These are phyloP conservation scores for Sisyra terminalis DNA, from an alignment of 2,888 invertebrate genomes.

Conservation along the genomic window DNA sequence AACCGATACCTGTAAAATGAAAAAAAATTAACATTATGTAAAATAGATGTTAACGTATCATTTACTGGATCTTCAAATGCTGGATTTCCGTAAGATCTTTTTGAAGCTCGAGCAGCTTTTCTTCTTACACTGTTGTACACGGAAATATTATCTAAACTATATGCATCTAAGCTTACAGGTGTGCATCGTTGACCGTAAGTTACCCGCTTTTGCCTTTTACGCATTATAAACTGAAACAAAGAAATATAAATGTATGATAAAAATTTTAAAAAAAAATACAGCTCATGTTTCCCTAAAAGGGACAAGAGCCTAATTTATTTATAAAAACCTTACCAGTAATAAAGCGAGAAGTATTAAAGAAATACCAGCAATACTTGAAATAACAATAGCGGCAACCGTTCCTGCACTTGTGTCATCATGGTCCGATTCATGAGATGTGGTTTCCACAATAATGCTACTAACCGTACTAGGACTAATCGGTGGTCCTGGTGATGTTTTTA, in stretches of 20 bases:
- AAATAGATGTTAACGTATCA: slow-evolving; percentile 8
- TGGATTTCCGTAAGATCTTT: slow-evolving; percentile 78
- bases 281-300: neutral
- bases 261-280: slow-evolving; percentile 12
- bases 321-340: slow-evolving; percentile 42
- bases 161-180: slow-evolving; percentile 75
- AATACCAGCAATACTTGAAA: slow-evolving; percentile 64
- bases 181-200: slow-evolving; percentile 76
- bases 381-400: slow-evolving; percentile 64
- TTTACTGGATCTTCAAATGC: slow-evolving; percentile 78
- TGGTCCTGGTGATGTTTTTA: slow-evolving; percentile 8
- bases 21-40: neutral
- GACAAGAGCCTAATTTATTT: neutral
- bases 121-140: slow-evolving; percentile 61
- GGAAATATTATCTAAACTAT: slow-evolving; percentile 79
- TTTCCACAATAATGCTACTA: slow-evolving; percentile 21
- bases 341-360: slow-evolving; percentile 62
- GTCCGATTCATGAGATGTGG: slow-evolving; percentile 19
- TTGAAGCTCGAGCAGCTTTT: slow-evolving; percentile 63
- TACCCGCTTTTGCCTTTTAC: slow-evolving; percentile 64
- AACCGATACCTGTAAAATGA: slow-evolving; percentile 33
- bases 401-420: slow-evolving; percentile 36
- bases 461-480: slow-evolving; percentile 21
- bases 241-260: slow-evolving; percentile 11
- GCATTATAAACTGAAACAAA: slow-evolving; percentile 51